Percentiles rank a stretch among this genome's conserved stretches.
Evolutionary conservation across 2,113 vertebrate genomes (phyloP).

Genomic region (Tetrao urogallus): DNA sequence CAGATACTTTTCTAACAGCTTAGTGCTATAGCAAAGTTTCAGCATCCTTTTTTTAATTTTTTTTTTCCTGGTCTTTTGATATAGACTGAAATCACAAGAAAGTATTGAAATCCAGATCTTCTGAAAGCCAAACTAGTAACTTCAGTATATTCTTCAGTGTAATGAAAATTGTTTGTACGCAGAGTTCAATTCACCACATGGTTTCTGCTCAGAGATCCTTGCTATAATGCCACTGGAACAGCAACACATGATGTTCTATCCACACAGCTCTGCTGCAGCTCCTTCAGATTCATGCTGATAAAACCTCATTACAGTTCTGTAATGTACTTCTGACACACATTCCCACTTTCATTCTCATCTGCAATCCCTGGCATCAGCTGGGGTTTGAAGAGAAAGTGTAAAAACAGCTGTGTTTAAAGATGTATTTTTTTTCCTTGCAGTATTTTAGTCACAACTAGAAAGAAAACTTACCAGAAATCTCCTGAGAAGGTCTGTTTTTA

Average conservation of each 20-base stretch:
- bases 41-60: background rate
- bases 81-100: background rate
- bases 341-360: conserved; percentile 13
- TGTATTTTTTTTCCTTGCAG: background rate
- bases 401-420: conserved; percentile 18
- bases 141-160: background rate
- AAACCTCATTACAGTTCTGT: conserved; percentile 52
- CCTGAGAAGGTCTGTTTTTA: background rate
- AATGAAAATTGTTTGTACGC: conserved; percentile 4
- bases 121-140: background rate
- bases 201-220: background rate
- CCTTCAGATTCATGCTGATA: conserved; percentile 39
- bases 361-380: background rate
- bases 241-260: conserved; percentile 10
- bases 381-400: conserved; percentile 7
- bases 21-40: background rate
- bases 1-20: background rate
- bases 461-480: background rate
- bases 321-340: conserved; percentile 19
- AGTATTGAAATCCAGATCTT: background rate
- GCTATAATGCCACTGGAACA: conserved; percentile 24
- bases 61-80: background rate
- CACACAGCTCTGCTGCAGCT: background rate
- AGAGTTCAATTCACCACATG: background rate
- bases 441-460: background rate